phyloP scores from a whole-genome alignment of 2,113 vertebrate species.

The Syngnathus floridae region DNA sequence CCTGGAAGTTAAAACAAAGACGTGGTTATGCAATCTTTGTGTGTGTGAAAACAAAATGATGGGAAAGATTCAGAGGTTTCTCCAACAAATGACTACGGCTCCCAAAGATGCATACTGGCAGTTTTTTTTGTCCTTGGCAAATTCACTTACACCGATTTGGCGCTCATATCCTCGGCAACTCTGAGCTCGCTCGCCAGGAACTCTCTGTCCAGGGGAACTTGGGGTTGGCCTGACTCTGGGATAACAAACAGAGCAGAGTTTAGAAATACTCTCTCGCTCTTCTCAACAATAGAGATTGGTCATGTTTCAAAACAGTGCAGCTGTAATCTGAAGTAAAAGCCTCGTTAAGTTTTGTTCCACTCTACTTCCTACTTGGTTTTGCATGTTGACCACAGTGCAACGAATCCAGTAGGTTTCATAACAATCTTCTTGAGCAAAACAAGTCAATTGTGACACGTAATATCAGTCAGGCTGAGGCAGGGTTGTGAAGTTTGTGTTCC shows the following conservation, averaged over 20 bases:
- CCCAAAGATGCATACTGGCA: neutral
- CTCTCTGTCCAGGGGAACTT: conserved; percentile 81
- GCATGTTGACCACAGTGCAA: neutral
- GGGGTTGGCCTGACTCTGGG: conserved; percentile 87
- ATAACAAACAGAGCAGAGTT: conserved; percentile 42
- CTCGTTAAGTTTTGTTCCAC: neutral
- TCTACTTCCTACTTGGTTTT: conserved; percentile 2
- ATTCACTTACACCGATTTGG: conserved; percentile 80
- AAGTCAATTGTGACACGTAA: neutral
- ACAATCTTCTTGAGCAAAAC: neutral
- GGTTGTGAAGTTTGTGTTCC: neutral
- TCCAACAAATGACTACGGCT: neutral
- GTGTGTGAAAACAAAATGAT: neutral
- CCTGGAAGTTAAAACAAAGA: neutral
- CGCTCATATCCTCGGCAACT: conserved; percentile 77
- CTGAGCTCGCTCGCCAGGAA: conserved; percentile 87
- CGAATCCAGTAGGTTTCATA: neutral
- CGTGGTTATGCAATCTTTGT: neutral
- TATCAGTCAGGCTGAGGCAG: neutral
- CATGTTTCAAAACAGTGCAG: conserved; percentile 1
- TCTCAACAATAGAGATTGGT: conserved; percentile 6
- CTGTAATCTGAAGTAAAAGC: conserved; percentile 8
- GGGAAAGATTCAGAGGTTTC: neutral
- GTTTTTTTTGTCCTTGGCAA: conserved; percentile 3
- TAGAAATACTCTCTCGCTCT: neutral